These are phyloP conservation scores for Crossocerus cetratus DNA, from an alignment of 2,888 invertebrate genomes.

Conservation along the genomic window DNA sequence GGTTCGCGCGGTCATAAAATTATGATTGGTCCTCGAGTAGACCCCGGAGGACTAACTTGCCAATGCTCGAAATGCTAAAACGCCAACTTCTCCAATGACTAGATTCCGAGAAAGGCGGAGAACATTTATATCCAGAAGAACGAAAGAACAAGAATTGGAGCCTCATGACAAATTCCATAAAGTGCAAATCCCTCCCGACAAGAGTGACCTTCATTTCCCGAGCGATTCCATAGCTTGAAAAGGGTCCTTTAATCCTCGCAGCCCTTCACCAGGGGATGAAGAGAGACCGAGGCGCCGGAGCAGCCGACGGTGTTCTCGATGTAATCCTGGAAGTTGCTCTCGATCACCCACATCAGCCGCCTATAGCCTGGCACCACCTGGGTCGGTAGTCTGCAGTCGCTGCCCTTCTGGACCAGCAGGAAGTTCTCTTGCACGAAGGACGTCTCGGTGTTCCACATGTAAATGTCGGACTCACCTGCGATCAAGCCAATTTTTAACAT, in stretches of 20 bases:
- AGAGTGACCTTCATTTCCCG: too few species aligned
- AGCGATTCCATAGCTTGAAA: too few species aligned
- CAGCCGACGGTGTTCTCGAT: slow-evolving; percentile 81
- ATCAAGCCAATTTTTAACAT: not conserved
- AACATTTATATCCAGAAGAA: too few species aligned
- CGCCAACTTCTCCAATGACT: too few species aligned
- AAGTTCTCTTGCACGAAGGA: slow-evolving; percentile 80
- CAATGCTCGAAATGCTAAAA: too few species aligned
- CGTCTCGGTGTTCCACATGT: slow-evolving; percentile 82
- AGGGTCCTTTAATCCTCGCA: slow-evolving; percentile 65
- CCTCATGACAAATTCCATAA: too few species aligned
- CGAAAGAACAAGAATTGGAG: too few species aligned
- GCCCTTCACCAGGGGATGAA: slow-evolving; percentile 81
- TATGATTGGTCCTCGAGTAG: too few species aligned
- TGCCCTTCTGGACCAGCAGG: slow-evolving; percentile 80
- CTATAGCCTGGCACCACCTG: slow-evolving; percentile 81
- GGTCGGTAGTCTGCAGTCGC: slow-evolving; percentile 81
- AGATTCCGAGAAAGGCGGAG: too few species aligned
- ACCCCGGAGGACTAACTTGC: too few species aligned
- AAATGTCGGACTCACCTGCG: slow-evolving; percentile 80
- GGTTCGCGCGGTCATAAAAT: too few species aligned
- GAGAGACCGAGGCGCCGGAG: slow-evolving; percentile 80
- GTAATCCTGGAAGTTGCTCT: slow-evolving; percentile 84
- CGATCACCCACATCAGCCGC: slow-evolving; percentile 82
- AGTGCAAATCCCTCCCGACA: too few species aligned